A percentile compares a stretch with the other conserved stretches of the same genome.
Conservation (phyloP, 2,888 invertebrate genomes). For the Drosophila glabriapex region DNA sequence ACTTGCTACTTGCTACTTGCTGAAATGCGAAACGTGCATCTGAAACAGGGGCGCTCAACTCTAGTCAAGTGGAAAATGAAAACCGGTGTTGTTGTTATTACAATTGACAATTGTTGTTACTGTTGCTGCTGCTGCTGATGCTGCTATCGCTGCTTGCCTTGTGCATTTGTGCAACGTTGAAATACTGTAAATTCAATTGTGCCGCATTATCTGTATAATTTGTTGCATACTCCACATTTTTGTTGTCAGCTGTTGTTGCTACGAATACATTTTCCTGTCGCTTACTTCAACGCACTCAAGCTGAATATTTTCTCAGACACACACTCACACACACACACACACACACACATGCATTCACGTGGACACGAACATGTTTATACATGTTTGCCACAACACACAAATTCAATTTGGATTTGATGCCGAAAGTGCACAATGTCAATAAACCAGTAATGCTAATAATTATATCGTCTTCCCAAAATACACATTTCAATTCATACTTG, state of each 20-base stretch:
- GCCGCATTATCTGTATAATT: slow-evolving; percentile 73
- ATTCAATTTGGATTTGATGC: slow-evolving; percentile 59
- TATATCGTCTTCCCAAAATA: slow-evolving; percentile 35
- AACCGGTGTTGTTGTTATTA: slow-evolving; percentile 54
- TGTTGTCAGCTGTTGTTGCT: slow-evolving; percentile 45
- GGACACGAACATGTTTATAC: slow-evolving; percentile 35
- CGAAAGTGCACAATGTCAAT: slow-evolving; percentile 16
- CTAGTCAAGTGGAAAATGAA: slow-evolving; percentile 79
- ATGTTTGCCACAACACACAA: slow-evolving; percentile 50
- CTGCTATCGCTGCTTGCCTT: slow-evolving; percentile 18
- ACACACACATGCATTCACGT: background rate
- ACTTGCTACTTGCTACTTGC: slow-evolving; percentile 68
- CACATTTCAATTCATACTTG: slow-evolving; percentile 4
- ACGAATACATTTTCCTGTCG: slow-evolving; percentile 24
- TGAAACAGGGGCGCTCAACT: slow-evolving; percentile 60
- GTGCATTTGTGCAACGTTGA: slow-evolving; percentile 31
- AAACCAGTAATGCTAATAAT: slow-evolving; percentile 49
- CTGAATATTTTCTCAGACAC: slow-evolving; percentile 41
- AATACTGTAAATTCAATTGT: slow-evolving; percentile 70
- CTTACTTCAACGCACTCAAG: slow-evolving; percentile 46
- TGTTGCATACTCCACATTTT: slow-evolving; percentile 51
- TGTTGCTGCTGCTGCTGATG: slow-evolving; percentile 15
- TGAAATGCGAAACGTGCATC: slow-evolving; percentile 73
- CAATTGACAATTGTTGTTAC: slow-evolving; percentile 36
- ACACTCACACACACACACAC: slow-evolving; percentile 10